A percentile compares a stretch with the other conserved stretches of the same genome.
Evolutionary conservation across 2,797 vertebrate genomes (phyloP).

Genomic region (Threskiornis aethiopicus): DNA sequence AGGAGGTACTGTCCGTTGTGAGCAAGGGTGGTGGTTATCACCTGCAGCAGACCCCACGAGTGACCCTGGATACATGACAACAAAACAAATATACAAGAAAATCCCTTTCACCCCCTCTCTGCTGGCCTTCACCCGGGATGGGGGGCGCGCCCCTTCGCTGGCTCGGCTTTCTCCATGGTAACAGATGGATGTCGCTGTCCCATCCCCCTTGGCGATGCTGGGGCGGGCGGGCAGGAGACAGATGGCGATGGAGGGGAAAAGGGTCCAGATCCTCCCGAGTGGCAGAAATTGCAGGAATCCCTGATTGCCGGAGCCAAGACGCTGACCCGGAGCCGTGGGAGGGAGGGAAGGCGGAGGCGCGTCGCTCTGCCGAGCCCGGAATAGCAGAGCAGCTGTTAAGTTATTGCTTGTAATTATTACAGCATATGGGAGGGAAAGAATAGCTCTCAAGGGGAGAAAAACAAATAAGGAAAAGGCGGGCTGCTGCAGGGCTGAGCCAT

Average conservation of each 20-base stretch:
- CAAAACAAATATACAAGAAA: background rate
- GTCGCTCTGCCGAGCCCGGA: constrained; percentile 14
- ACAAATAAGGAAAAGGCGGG: constrained; percentile 34
- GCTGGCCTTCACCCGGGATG: background rate
- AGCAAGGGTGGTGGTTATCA: background rate
- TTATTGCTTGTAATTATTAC: constrained; percentile 42
- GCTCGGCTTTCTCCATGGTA: constrained; percentile 33
- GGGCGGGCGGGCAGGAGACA: background rate
- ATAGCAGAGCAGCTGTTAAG: constrained; percentile 58
- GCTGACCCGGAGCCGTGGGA: constrained; percentile 9
- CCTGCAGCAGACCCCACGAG: background rate
- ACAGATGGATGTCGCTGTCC: background rate
- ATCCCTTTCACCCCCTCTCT: background rate
- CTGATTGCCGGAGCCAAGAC: constrained; percentile 26
- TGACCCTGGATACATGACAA: background rate
- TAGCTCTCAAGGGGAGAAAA: constrained; percentile 43
- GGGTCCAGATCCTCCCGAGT: background rate
- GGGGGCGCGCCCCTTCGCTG: fast-evolving
- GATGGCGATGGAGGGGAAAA: background rate
- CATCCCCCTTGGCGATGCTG: background rate
- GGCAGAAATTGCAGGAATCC: constrained; percentile 46
- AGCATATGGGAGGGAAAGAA: constrained; percentile 57
- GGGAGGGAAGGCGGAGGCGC: constrained; percentile 17
- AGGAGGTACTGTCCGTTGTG: fast-evolving
- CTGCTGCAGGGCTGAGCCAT: background rate